Conservation (phyloP, 2,113 vertebrate species). For the Hoplias malabaricus region DNA sequence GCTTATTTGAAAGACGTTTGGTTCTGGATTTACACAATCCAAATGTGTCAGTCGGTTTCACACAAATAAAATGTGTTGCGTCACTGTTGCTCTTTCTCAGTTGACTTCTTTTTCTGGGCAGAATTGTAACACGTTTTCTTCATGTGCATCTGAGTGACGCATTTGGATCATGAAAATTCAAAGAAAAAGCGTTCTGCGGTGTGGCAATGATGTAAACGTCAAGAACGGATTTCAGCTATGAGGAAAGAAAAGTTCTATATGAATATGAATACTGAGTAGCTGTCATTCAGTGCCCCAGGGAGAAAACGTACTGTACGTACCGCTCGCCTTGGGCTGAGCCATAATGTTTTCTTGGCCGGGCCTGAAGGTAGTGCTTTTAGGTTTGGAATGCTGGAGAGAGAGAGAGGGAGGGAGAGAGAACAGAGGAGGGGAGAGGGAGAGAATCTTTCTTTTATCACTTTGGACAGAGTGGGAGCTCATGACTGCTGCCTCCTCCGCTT, state of each 20-base stretch:
- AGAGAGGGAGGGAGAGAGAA: background rate
- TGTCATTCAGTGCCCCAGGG: background rate
- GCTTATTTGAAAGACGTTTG: no score
- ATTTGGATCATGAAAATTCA: background rate
- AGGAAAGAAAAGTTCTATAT: background rate
- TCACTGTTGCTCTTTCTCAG: no score
- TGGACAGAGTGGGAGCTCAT: background rate
- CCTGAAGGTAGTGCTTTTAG: background rate
- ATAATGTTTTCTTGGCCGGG: background rate
- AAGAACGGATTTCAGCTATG: background rate
- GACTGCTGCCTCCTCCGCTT: constrained; percentile 15
- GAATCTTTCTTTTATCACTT: constrained; percentile 11
- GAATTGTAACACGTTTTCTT: background rate
- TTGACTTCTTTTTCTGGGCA: background rate
- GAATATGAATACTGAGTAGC: background rate
- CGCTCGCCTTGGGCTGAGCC: background rate
- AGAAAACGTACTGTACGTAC: background rate
- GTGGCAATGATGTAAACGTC: no score
- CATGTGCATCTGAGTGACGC: background rate
- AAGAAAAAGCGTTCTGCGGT: background rate
- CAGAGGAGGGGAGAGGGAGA: background rate
- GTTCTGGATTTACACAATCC: no score
- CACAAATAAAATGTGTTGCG: background rate
- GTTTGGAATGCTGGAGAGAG: background rate
- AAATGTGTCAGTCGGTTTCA: background rate